These are phyloP conservation scores for Drosophila rubida DNA, from an alignment of 2,888 invertebrate species.

Conservation along the genomic window DNA sequence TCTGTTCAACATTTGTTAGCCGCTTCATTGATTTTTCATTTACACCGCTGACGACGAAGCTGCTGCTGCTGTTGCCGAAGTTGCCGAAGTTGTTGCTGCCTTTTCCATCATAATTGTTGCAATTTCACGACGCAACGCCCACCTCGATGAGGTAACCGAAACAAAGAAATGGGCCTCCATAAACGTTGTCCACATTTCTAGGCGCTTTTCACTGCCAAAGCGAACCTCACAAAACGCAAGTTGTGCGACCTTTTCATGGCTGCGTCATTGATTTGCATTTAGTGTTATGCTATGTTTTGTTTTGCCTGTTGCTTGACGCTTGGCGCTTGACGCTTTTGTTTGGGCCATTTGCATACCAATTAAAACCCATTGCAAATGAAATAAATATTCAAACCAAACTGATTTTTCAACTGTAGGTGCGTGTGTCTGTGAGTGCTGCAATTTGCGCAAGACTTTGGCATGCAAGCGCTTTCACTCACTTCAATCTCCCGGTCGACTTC, in stretches of 20 bases:
- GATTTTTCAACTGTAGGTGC: slow-evolving; percentile 7
- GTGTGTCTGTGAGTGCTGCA: slow-evolving; percentile 35
- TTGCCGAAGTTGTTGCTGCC: slow-evolving; percentile 10
- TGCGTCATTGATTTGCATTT: slow-evolving; percentile 35
- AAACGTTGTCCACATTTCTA: slow-evolving; percentile 27
- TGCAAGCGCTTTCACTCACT: slow-evolving; percentile 61
- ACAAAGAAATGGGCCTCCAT: background rate
- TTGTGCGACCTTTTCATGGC: slow-evolving; percentile 1
- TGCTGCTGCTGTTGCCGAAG: background rate
- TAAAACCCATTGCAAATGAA: slow-evolving; percentile 49
- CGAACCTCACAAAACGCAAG: background rate
- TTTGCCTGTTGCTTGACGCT: slow-evolving; percentile 14
- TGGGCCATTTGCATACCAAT: slow-evolving; percentile 70
- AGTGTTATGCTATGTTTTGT: background rate
- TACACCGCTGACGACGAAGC: slow-evolving; percentile 37
- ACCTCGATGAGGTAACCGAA: slow-evolving; percentile 66
- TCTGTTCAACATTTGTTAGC: slow-evolving; percentile 46
- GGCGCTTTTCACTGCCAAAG: slow-evolving; percentile 11
- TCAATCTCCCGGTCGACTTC: slow-evolving; percentile 29
- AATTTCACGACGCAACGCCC: slow-evolving; percentile 57
- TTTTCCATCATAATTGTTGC: slow-evolving; percentile 62
- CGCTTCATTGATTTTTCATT: slow-evolving; percentile 77
- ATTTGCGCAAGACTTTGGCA: slow-evolving; percentile 61
- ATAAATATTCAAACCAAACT: slow-evolving; percentile 39
- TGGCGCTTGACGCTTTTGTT: slow-evolving; percentile 19